phyloP scores from a whole-genome alignment of 2,888 invertebrate species.

The Phaonia tiefii region DNA sequence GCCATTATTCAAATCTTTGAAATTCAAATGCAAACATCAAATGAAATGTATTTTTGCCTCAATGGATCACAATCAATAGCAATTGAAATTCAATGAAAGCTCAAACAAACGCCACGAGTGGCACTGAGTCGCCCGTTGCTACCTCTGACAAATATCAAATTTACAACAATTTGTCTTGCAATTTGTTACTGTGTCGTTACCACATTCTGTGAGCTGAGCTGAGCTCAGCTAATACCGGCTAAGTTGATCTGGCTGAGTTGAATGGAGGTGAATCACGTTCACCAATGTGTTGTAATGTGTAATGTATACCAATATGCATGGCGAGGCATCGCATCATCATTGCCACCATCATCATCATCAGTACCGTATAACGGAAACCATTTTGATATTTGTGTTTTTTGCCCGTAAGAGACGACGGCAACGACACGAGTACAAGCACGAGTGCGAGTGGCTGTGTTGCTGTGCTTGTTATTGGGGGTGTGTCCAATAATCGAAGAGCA shows the following conservation, averaged over 20 bases:
- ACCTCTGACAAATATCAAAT: constrained; percentile 62
- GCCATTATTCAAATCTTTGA: no score
- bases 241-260: background rate
- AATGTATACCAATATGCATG: constrained; percentile 15
- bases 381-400: constrained; percentile 54
- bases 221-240: background rate
- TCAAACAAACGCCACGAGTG: constrained; percentile 54
- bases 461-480: constrained; percentile 66
- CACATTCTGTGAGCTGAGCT: background rate
- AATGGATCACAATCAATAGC: background rate
- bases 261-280: constrained; percentile 34
- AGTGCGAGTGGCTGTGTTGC: background rate
- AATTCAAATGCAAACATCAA: background rate
- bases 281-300: constrained; percentile 6
- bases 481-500: constrained; percentile 65
- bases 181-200: constrained; percentile 61
- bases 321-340: constrained; percentile 16
- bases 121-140: constrained; percentile 37
- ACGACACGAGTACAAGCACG: background rate
- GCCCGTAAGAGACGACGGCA: background rate
- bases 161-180: constrained; percentile 66
- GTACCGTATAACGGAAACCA: constrained; percentile 64
- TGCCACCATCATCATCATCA: background rate
- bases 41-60: background rate
- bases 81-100: constrained; percentile 25